phyloP scores from a whole-genome alignment of 1,140 invertebrate genomes.

The Orchestia grillus region DNA sequence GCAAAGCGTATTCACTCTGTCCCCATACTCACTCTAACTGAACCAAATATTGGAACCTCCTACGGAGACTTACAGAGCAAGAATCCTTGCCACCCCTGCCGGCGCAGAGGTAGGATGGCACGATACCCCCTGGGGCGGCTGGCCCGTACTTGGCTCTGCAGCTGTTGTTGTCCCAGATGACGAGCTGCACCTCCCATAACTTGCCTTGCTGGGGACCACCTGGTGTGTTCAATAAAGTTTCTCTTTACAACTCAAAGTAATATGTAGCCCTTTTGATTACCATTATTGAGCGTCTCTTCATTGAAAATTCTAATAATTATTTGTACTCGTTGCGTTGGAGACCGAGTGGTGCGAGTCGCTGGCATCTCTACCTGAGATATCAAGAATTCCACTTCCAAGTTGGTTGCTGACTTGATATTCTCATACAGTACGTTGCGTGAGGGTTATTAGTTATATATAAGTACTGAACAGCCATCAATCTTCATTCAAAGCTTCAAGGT shows the following conservation, averaged over 20 bases:
- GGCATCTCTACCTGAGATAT: neutral
- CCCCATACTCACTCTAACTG: neutral
- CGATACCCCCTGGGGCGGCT: slow-evolving; percentile 88
- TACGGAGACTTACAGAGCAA: slow-evolving; percentile 80
- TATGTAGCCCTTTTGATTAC: neutral
- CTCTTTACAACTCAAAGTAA: too few species aligned
- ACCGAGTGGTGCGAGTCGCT: neutral
- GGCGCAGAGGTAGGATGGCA: slow-evolving; percentile 88
- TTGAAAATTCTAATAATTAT: neutral
- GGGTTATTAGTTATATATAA: too few species aligned
- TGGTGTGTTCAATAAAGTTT: slow-evolving; percentile 69
- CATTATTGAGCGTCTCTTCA: neutral
- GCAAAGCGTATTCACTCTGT: neutral
- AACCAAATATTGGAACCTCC: neutral
- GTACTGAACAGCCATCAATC: too few species aligned
- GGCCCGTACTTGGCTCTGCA: slow-evolving; percentile 86
- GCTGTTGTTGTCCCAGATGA: slow-evolving; percentile 84
- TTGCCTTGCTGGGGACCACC: slow-evolving; percentile 85
- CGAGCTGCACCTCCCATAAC: slow-evolving; percentile 86
- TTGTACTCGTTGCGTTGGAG: neutral
- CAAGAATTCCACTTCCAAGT: neutral
- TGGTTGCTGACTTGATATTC: neutral
- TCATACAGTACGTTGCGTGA: neutral
- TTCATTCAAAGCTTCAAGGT: too few species aligned
- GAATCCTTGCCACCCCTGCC: slow-evolving; percentile 86